Conservation (phyloP, 2,113 vertebrate genomes). For the Eupsittula cactorum region DNA sequence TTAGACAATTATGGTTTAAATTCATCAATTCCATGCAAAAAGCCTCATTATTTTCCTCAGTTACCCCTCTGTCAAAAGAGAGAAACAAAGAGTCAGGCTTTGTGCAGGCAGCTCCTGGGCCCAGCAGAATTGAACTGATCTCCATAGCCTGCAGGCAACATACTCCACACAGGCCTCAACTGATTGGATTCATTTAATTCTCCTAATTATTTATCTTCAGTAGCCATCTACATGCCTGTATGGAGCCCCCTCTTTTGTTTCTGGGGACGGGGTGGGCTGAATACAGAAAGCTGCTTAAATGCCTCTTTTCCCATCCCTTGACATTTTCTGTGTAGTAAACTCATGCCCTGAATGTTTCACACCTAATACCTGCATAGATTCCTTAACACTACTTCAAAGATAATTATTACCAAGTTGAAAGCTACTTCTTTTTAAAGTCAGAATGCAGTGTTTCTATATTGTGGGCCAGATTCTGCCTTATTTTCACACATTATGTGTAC, state of each 20-base stretch:
- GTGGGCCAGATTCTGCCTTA: neutral
- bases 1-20: neutral
- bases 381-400: neutral
- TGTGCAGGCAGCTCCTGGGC: neutral
- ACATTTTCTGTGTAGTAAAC: neutral
- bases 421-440: neutral
- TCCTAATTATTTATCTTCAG: neutral
- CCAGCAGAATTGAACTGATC: neutral
- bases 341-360: neutral
- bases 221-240: neutral
- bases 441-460: neutral
- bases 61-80: neutral
- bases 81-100: neutral
- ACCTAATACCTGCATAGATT: neutral
- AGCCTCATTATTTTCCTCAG: neutral
- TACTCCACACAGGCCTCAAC: neutral
- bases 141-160: neutral
- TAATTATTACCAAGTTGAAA: neutral
- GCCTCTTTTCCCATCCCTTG: neutral
- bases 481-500: neutral
- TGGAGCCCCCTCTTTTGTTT: neutral
- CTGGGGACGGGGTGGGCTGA: neutral
- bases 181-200: neutral
- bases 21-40: neutral
- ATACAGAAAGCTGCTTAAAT: neutral